A percentile compares a stretch with the other conserved stretches of the same genome.
These are phyloP conservation scores for Toxotes jaculatrix DNA, from an alignment of 2,113 vertebrate genomes.

Conservation along the genomic window DNA sequence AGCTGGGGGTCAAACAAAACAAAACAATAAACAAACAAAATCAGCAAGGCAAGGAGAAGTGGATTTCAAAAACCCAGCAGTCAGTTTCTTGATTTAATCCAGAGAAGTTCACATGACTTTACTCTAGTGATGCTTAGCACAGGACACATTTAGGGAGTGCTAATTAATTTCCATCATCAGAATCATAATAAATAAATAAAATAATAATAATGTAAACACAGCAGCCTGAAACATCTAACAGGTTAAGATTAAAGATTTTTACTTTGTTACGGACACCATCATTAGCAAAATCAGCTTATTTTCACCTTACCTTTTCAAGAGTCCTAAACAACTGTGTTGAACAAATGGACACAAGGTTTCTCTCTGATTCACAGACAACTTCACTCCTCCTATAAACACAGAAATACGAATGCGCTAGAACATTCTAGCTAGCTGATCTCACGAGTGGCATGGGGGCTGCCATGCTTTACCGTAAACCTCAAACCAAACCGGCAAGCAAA, in stretches of 20 bases:
- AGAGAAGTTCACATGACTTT: background rate
- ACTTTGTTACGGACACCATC: background rate
- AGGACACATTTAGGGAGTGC: too few species aligned
- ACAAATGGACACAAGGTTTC: background rate
- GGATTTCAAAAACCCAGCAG: background rate
- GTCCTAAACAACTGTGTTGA: background rate
- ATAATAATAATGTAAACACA: background rate
- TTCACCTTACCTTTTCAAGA: constrained; percentile 19
- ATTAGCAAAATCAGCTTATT: background rate
- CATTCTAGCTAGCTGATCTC: constrained; percentile 65
- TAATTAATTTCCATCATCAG: background rate
- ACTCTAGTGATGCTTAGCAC: background rate
- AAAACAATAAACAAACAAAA: background rate
- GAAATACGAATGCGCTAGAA: constrained; percentile 63
- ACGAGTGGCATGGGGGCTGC: constrained; percentile 55
- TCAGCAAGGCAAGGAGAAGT: background rate
- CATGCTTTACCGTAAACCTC: constrained; percentile 71
- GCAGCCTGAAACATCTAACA: background rate
- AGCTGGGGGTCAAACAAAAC: background rate
- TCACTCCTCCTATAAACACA: constrained; percentile 16
- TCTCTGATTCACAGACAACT: background rate
- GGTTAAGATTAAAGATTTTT: background rate
- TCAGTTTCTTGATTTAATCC: background rate
- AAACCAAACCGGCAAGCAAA: background rate
- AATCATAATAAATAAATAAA: background rate